Percentiles rank a stretch among this genome's conserved stretches.
Conservation (phyloP, 2,888 invertebrate species). For the Drosophila borborema region DNA sequence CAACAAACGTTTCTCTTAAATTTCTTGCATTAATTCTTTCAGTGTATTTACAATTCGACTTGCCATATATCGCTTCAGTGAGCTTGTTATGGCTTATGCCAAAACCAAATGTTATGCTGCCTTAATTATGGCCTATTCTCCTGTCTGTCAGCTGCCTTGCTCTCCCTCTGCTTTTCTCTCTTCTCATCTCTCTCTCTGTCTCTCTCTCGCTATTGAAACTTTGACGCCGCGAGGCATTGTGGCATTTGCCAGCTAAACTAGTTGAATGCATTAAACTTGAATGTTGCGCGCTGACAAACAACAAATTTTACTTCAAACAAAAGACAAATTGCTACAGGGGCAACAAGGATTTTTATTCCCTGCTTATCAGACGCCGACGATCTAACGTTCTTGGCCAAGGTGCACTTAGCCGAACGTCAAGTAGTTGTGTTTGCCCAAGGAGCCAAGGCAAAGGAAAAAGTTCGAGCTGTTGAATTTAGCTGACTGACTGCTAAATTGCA, state of each 20-base stretch:
- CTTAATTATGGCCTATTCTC: constrained; percentile 62
- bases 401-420: constrained; percentile 61
- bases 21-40: not conserved
- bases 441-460: constrained; percentile 32
- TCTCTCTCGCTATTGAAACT: not conserved
- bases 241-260: constrained; percentile 55
- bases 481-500: constrained; percentile 80
- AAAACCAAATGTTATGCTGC: constrained; percentile 56
- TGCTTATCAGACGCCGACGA: constrained; percentile 61
- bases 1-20: not conserved
- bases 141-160: not conserved
- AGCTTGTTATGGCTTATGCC: constrained; percentile 41
- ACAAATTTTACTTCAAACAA: constrained; percentile 80
- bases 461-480: constrained; percentile 68
- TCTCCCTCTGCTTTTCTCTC: not conserved
- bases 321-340: constrained; percentile 75
- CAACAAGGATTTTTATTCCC: constrained; percentile 23
- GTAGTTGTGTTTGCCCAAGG: constrained; percentile 73
- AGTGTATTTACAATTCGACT: constrained; percentile 35
- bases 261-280: constrained; percentile 62
- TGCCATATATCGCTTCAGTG: too few relatives aligned
- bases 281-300: constrained; percentile 67
- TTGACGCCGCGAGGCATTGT: constrained; percentile 35
- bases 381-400: constrained; percentile 43
- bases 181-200: too few relatives aligned